Conservation (phyloP, 2,797 vertebrate genomes). For the Danio aesculapii region DNA sequence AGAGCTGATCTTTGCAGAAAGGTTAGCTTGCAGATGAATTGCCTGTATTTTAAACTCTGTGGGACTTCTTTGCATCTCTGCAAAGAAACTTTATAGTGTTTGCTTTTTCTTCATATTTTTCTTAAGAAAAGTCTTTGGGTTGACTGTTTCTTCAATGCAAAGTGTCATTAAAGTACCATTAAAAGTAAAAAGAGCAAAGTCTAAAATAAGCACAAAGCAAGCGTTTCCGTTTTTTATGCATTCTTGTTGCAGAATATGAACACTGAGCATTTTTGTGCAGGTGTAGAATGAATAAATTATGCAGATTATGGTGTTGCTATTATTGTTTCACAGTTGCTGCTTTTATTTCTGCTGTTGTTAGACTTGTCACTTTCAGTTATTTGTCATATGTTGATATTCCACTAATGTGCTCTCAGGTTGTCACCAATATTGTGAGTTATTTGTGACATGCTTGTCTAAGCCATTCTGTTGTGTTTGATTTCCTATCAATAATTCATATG, state of each 20-base stretch:
- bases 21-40: not conserved
- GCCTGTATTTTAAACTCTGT: not conserved
- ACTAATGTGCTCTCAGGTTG: constrained; percentile 5
- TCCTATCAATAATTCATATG: not conserved
- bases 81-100: not conserved
- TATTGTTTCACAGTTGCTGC: not conserved
- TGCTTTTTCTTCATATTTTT: not conserved
- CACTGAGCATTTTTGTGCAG: not conserved
- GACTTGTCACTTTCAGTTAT: not conserved
- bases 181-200: not conserved
- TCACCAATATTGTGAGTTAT: not conserved
- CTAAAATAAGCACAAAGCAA: constrained; percentile 12
- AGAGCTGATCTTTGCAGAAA: not conserved
- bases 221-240: not conserved
- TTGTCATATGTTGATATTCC: not conserved
- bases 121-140: not conserved
- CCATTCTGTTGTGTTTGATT: not conserved
- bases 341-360: constrained; percentile 14
- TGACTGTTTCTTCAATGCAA: not conserved
- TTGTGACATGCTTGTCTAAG: not conserved
- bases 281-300: not conserved
- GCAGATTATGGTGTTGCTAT: not conserved
- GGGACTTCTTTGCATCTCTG: not conserved
- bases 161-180: not conserved
- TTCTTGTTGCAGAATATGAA: not conserved